A percentile compares a stretch with the other conserved stretches of the same genome.
These are phyloP conservation scores for Drosophila sordidapex DNA, from an alignment of 2,888 invertebrate genomes.

Conservation along the genomic window DNA sequence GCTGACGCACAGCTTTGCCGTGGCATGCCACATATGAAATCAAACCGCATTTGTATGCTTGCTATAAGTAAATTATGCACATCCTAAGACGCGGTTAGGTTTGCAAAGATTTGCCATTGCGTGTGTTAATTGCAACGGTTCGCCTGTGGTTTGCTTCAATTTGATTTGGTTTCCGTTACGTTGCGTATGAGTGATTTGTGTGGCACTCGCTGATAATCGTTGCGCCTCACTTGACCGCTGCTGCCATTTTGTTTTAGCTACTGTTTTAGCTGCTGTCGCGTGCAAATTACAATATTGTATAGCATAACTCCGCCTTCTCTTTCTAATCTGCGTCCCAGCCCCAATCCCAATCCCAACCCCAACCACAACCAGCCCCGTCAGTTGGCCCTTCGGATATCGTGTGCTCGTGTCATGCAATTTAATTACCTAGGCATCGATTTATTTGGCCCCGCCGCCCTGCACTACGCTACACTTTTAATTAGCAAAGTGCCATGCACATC, in stretches of 20 bases:
- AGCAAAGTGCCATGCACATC: conserved; percentile 77
- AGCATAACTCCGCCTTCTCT: neutral
- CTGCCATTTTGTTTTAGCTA: conserved; percentile 68
- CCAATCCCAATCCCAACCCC: neutral
- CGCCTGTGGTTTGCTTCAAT: neutral
- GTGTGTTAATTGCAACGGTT: neutral
- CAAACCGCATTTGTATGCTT: neutral
- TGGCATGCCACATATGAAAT: neutral
- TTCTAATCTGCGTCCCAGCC: neutral
- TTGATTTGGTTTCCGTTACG: conserved; percentile 8
- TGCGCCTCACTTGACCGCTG: conserved; percentile 21
- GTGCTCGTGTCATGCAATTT: conserved; percentile 73
- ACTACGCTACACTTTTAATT: conserved; percentile 75
- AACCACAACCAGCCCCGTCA: neutral
- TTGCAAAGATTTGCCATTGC: neutral
- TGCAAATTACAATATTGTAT: conserved; percentile 71
- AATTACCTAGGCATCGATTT: conserved; percentile 80
- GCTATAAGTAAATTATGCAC: neutral
- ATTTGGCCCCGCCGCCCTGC: conserved; percentile 64
- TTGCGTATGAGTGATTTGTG: conserved; percentile 69
- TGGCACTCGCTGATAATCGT: conserved; percentile 19
- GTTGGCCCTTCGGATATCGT: conserved; percentile 35
- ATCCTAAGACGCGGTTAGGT: conserved; percentile 1
- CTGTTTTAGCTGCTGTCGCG: conserved; percentile 40
- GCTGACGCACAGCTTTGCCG: conserved; percentile 11